These are phyloP conservation scores for Gari tellinella DNA, from an alignment of 2,888 invertebrate species.

Conservation along the genomic window DNA sequence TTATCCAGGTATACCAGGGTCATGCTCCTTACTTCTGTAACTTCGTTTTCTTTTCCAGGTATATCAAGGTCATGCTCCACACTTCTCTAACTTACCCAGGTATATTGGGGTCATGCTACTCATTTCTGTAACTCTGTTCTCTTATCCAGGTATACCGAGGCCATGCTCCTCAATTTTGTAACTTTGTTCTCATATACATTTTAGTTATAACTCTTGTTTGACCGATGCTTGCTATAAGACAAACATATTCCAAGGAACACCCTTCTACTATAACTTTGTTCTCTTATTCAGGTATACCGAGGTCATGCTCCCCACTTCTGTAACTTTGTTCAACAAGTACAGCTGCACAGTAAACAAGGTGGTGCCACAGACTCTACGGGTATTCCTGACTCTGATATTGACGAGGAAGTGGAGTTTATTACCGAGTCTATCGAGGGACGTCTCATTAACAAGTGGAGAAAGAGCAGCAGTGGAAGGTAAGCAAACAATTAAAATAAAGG, in stretches of 20 bases:
- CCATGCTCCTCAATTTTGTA: too few species aligned
- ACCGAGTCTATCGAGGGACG: slow-evolving; percentile 54
- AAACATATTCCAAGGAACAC: too few species aligned
- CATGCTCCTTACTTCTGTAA: slow-evolving; percentile 73
- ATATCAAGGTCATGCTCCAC: slow-evolving; percentile 64
- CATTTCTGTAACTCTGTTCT: too few species aligned
- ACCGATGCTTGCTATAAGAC: too few species aligned
- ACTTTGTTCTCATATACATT: too few species aligned
- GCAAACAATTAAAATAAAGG: too few species aligned
- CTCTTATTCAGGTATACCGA: slow-evolving; percentile 58
- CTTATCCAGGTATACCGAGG: slow-evolving; percentile 63
- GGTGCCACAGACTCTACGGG: slow-evolving; percentile 45
- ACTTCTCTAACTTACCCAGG: slow-evolving; percentile 73
- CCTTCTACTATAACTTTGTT: too few species aligned
- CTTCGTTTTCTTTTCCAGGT: slow-evolving; percentile 66
- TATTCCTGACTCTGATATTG: slow-evolving; percentile 53
- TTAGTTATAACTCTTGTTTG: too few species aligned
- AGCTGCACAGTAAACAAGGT: slow-evolving; percentile 62
- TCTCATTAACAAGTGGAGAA: slow-evolving; percentile 59
- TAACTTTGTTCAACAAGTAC: slow-evolving; percentile 70
- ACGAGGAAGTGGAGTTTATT: slow-evolving; percentile 47
- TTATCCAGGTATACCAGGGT: slow-evolving; percentile 61
- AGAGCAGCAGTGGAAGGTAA: slow-evolving; percentile 61
- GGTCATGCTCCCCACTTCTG: slow-evolving; percentile 73
- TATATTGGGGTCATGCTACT: slow-evolving; percentile 60